Conservation (phyloP, 2,797 vertebrate genomes). For the Semotilus atromaculatus region DNA sequence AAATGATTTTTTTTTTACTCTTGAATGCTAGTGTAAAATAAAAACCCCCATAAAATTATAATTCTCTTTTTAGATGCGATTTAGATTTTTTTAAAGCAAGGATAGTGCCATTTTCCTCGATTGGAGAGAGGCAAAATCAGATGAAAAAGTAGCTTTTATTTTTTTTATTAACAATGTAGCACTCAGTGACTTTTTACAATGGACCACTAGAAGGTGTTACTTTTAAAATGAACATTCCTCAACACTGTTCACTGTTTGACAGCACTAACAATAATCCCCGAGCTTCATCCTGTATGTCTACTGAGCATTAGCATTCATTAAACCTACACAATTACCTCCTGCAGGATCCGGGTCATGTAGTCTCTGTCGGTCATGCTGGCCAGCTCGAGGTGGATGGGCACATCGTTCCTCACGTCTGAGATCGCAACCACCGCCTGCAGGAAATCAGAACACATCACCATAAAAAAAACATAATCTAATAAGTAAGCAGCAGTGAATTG, state of each 20-base stretch:
- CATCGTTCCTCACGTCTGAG: constrained; percentile 84
- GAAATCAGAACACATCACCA: neutral
- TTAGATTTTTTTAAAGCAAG: too few relatives aligned
- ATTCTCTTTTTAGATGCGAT: too few relatives aligned
- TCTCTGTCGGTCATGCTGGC: constrained; percentile 96
- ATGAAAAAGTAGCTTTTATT: neutral
- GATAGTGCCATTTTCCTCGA: too few relatives aligned
- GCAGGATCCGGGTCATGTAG: constrained; percentile 91
- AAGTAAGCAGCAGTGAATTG: neutral
- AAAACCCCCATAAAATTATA: too few relatives aligned
- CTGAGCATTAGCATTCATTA: constrained; percentile 8
- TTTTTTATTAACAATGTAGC: neutral
- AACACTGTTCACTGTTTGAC: neutral
- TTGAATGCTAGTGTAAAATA: too few relatives aligned
- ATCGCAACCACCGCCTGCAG: constrained; percentile 86
- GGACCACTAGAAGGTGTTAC: neutral
- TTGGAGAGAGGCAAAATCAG: too few relatives aligned
- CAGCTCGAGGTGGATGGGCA: constrained; percentile 94
- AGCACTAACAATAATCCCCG: neutral
- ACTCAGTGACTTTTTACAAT: too few relatives aligned
- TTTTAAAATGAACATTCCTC: neutral
- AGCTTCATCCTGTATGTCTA: too few relatives aligned
- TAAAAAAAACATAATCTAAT: neutral
- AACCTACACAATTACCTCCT: constrained; percentile 87
- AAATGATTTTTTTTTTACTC: too few relatives aligned